phyloP scores from a whole-genome alignment of 2,797 vertebrate genomes.

The Urocyon cinereoargenteus region DNA sequence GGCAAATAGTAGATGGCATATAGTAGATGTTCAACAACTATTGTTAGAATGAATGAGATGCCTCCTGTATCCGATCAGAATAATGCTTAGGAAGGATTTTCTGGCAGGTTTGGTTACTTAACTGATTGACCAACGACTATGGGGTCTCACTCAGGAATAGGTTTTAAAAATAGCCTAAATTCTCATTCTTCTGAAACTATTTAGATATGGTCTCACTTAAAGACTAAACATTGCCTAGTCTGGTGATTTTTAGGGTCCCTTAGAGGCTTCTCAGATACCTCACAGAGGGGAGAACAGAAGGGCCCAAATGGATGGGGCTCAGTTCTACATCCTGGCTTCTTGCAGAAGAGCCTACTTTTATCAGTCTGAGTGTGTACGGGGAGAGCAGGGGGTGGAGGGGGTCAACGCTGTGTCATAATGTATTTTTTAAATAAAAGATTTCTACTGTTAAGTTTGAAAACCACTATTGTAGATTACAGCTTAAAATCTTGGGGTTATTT shows the following conservation, averaged over 20 bases:
- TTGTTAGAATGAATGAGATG: background rate
- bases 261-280: background rate
- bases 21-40: background rate
- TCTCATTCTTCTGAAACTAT: background rate
- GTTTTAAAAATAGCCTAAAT: background rate
- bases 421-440: background rate
- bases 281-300: background rate
- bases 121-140: background rate
- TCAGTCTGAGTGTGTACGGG: background rate
- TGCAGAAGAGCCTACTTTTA: background rate
- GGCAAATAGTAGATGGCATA: background rate
- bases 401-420: background rate
- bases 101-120: background rate
- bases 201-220: background rate
- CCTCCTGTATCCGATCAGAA: background rate
- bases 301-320: background rate
- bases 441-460: background rate
- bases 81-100: background rate
- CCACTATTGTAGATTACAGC: background rate
- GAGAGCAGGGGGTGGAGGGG: background rate
- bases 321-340: background rate
- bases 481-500: background rate
- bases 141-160: background rate
- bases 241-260: background rate
- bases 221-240: background rate